Base-by-base conservation (phyloP, 2,113 vertebrate genomes). In the Rhynchomys soricoides region DNA sequence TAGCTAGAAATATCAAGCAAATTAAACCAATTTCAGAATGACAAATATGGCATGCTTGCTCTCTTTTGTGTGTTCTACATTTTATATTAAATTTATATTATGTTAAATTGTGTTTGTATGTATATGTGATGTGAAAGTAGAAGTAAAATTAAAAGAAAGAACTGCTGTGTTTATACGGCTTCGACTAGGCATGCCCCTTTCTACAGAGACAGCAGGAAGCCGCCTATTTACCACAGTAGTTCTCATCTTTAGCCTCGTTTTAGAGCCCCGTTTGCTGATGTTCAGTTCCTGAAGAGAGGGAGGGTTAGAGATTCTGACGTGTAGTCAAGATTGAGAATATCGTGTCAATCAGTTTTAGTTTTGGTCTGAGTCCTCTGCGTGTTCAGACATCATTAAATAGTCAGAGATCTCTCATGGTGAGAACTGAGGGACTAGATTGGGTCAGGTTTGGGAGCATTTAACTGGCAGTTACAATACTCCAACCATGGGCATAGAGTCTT, bases 321-420 rank as follows among this genome's bases (percentile, higher is more conserved):
- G 5, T 3, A 85, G 29, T 31, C 31, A 83, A 50, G 34, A 19
- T 86, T 90, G 57, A 93, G 95, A 94, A 86, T 89, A 92, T 12
- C 24, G 7, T 37, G 52, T 83, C 74, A 55, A 89, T 91, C 11
- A 52, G 29, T 82, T 95, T 64, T 66, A 43, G 70, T 93, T 96
- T 91, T 68, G 73, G 64, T 83, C 59, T 19, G 9, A 92, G 43
- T 37, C 0, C 31, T 90, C 81, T 92, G 78, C 82, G 15, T 83
- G 29, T 81, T 93, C 66, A 66, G n/a, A 12, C 1, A 68, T 48
- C 43, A 22, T 93, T 88, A 92, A 73, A 92, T 34, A 90, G 95
- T 83, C 52, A 96, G 86, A 77, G 75, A 92, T 92, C n/a, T 43
- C 4, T 5, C 34, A 4, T 55, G 43, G 4, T 91, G 48, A 4